Evolutionary conservation across 2,888 invertebrate species (phyloP).

Genomic region (Patella pellucida): DNA sequence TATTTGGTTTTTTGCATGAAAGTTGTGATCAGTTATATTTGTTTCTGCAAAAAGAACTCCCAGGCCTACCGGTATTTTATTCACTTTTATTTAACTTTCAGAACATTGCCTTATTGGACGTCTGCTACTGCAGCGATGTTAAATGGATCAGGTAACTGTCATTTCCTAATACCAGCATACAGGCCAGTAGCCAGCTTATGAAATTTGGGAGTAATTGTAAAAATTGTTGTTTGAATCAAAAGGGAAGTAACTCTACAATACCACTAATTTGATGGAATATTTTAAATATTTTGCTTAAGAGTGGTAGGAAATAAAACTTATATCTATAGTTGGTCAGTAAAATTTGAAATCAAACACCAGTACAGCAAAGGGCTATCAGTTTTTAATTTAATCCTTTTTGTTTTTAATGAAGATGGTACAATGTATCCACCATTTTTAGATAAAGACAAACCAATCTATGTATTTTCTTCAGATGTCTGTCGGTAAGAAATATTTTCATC

Average conservation of each 20-base stretch:
- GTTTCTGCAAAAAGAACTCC: conserved; percentile 67
- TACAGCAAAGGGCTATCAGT: too few species aligned
- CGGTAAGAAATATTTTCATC: conserved; percentile 43
- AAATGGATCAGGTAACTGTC: conserved; percentile 63
- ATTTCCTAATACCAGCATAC: background rate
- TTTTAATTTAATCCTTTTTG: too few species aligned
- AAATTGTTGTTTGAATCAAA: too few species aligned
- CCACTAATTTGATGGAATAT: too few species aligned
- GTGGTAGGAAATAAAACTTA: too few species aligned
- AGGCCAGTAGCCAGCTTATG: too few species aligned
- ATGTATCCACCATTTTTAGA: conserved; percentile 59
- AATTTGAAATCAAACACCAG: too few species aligned
- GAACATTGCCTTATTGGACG: conserved; percentile 60
- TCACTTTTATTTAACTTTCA: conserved; percentile 31
- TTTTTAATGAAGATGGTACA: conserved; percentile 55
- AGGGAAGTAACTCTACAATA: too few species aligned
- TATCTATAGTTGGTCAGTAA: too few species aligned
- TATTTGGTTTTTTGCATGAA: conserved; percentile 66
- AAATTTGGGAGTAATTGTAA: too few species aligned
- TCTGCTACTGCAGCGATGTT: conserved; percentile 57
- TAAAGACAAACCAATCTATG: conserved; percentile 45
- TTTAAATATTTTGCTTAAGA: too few species aligned
- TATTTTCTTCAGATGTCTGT: conserved; percentile 65
- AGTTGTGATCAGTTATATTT: conserved; percentile 82
- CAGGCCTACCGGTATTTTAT: conserved; percentile 52